These are phyloP conservation scores for Bombus pyrosoma DNA, from an alignment of 1,140 invertebrate genomes.

Conservation along the genomic window DNA sequence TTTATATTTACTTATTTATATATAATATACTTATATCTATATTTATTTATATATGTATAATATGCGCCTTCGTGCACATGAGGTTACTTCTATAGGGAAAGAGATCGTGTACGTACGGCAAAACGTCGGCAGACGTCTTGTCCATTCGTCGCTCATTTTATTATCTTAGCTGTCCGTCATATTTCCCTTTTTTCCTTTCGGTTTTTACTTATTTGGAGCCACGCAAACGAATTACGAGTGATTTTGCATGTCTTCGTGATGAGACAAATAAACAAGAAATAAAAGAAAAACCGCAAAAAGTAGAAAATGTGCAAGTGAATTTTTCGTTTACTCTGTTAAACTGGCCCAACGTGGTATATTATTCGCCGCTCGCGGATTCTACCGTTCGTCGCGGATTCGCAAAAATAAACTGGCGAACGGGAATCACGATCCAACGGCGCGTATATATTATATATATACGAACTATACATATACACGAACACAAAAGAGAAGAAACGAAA, in stretches of 20 bases:
- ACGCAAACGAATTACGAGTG: not conserved
- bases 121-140: slow-evolving; percentile 54
- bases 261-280: not conserved
- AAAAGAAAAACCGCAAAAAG: not conserved
- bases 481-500: slow-evolving; percentile 30
- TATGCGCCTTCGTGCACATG: slow-evolving; percentile 70
- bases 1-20: slow-evolving; percentile 56
- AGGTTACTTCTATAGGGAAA: slow-evolving; percentile 74
- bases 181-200: slow-evolving; percentile 3
- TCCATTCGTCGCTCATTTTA: slow-evolving; percentile 28
- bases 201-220: not conserved
- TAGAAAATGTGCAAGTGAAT: not conserved
- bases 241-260: not conserved
- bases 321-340: not conserved
- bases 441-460: too few species aligned
- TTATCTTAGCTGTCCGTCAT: not conserved
- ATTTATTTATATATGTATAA: slow-evolving; percentile 65
- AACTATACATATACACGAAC: not conserved
- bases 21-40: slow-evolving; percentile 48
- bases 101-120: slow-evolving; percentile 75
- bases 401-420: not conserved
- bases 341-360: not conserved
- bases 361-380: not conserved
- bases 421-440: too few species aligned
- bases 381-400: not conserved